Percentiles rank a stretch among this genome's conserved stretches.
phyloP scores from a whole-genome alignment of 92 coral and sea anemone genomes.

The Porites evermanni region DNA sequence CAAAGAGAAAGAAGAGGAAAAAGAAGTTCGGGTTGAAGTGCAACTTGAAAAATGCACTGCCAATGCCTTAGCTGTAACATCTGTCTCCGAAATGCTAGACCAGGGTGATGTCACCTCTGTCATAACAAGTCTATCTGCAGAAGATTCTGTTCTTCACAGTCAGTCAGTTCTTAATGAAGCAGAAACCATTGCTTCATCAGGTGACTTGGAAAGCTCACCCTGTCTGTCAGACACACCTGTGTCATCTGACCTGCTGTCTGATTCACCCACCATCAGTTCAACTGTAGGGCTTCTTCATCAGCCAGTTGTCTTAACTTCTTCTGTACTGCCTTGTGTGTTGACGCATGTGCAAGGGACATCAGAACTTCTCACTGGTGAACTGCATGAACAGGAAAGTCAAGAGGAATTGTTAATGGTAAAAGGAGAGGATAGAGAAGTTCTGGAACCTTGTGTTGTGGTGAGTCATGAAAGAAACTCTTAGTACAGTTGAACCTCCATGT shows the following conservation, averaged over 20 bases:
- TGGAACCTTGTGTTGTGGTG: constrained; percentile 83
- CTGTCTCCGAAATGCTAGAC: constrained; percentile 49
- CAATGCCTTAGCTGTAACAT: constrained; percentile 9
- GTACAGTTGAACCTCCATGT: background rate
- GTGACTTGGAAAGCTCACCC: constrained; percentile 77
- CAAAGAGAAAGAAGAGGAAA: background rate
- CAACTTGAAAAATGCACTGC: constrained; percentile 43
- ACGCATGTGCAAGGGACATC: constrained; percentile 55
- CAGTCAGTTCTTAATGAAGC: constrained; percentile 71
- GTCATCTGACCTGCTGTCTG: constrained; percentile 71
- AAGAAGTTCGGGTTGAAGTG: constrained; percentile 8
- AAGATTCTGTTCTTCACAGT: constrained; percentile 39
- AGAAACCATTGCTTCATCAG: constrained; percentile 70
- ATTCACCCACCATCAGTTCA: constrained; percentile 73
- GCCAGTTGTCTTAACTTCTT: constrained; percentile 81
- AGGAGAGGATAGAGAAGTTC: constrained; percentile 63
- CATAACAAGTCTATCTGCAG: constrained; percentile 21
- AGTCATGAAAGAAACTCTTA: constrained; percentile 26
- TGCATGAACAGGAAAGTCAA: constrained; percentile 54
- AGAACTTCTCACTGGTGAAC: constrained; percentile 56
- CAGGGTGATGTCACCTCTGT: constrained; percentile 42
- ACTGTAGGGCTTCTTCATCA: constrained; percentile 73
- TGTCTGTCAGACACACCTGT: constrained; percentile 58
- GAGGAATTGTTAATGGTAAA: constrained; percentile 79
- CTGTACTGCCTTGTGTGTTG: constrained; percentile 72